Evolutionary conservation across 2,888 invertebrate species (phyloP).

Genomic region (Euplexia lucipara): DNA sequence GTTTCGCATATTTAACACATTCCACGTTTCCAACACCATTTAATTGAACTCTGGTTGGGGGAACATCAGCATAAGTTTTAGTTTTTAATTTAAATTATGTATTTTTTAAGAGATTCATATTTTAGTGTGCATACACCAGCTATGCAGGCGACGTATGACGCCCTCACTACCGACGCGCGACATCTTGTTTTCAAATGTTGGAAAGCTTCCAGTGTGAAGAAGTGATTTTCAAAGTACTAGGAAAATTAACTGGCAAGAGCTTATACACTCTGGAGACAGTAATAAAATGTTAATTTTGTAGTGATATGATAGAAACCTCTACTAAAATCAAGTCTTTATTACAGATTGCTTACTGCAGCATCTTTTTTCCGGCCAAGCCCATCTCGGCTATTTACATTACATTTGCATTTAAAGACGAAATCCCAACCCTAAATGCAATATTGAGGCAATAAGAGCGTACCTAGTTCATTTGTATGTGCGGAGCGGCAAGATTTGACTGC

Average conservation of each 20-base stretch:
- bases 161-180: conserved; percentile 13
- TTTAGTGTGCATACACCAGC: neutral
- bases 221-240: conserved; percentile 22
- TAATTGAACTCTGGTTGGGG: too few relatives aligned
- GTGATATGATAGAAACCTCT: conserved; percentile 5
- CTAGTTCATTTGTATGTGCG: conserved; percentile 64
- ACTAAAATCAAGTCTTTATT: conserved; percentile 11
- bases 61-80: too few relatives aligned
- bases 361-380: conserved; percentile 38
- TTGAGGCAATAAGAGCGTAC: conserved; percentile 48
- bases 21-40: too few relatives aligned
- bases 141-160: conserved; percentile 33
- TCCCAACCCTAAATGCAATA: conserved; percentile 59
- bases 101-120: too few relatives aligned
- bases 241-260: conserved; percentile 15
- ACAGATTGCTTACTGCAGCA: conserved; percentile 32
- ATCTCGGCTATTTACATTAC: conserved; percentile 55
- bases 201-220: conserved; percentile 41
- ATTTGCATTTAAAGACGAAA: conserved; percentile 64
- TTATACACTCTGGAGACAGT: neutral
- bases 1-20: too few relatives aligned
- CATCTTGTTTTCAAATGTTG: conserved; percentile 39
- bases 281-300: neutral
- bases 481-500: conserved; percentile 57
- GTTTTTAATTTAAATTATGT: too few relatives aligned